Conservation (phyloP, 2,113 vertebrate species). For the Cavia porcellus region DNA sequence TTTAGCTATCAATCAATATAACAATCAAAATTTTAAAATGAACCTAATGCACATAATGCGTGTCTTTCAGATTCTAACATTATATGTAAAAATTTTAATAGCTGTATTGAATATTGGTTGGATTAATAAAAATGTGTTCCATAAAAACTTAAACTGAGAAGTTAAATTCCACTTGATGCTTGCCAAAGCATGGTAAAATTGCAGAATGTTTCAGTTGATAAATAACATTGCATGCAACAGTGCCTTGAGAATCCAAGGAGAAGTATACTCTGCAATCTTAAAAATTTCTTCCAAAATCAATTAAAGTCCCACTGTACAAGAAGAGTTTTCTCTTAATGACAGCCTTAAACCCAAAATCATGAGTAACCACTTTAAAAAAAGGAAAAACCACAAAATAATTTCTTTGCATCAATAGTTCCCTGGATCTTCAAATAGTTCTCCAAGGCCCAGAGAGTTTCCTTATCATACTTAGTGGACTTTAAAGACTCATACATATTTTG, state of each 20-base stretch:
- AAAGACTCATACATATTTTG: constrained; percentile 56
- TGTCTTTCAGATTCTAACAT: not conserved
- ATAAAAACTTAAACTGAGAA: not conserved
- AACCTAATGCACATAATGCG: not conserved
- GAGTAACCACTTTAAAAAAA: not conserved
- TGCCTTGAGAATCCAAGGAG: constrained; percentile 20
- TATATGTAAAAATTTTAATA: constrained; percentile 29
- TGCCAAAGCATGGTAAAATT: constrained; percentile 33
- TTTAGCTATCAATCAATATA: not conserved
- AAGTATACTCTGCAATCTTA: constrained; percentile 9
- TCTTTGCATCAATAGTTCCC: constrained; percentile 53
- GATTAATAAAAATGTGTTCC: constrained; percentile 13
- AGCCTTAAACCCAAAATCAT: constrained; percentile 49
- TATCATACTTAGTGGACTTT: not conserved
- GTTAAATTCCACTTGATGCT: not conserved
- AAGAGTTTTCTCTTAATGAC: constrained; percentile 62
- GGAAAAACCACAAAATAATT: constrained; percentile 33
- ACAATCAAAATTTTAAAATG: not conserved
- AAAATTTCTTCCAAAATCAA: constrained; percentile 50
- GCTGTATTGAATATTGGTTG: not conserved
- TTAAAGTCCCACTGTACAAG: constrained; percentile 21
- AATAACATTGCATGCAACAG: constrained; percentile 29
- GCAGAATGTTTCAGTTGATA: not conserved
- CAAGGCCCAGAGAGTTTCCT: constrained; percentile 33
- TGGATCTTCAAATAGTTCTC: constrained; percentile 42